These are phyloP conservation scores for Ricordea florida DNA, from an alignment of 92 coral and sea anemone genomes.

Conservation along the genomic window DNA sequence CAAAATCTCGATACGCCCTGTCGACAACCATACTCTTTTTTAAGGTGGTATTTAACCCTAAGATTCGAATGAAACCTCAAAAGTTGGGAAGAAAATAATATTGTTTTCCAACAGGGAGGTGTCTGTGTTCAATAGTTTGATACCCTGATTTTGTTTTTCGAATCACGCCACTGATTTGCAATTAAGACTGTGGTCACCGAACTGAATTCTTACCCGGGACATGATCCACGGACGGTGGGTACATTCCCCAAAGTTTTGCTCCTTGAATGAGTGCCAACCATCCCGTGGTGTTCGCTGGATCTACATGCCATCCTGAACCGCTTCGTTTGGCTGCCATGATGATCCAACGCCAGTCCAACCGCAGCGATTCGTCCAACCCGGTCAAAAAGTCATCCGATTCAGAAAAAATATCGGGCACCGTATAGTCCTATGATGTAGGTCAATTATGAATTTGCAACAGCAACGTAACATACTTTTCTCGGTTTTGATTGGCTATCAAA, in stretches of 20 bases:
- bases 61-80: too few species aligned
- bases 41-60: too few species aligned
- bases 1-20: too few species aligned
- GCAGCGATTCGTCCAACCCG: conserved; percentile 64
- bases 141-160: too few species aligned
- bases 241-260: conserved; percentile 84
- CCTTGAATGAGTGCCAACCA: conserved; percentile 81
- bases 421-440: conserved; percentile 57
- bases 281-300: conserved; percentile 87
- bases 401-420: conserved; percentile 74
- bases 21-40: too few species aligned
- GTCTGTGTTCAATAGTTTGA: too few species aligned
- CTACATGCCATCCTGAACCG: conserved; percentile 90
- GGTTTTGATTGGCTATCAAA: too few species aligned
- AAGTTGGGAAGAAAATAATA: too few species aligned
- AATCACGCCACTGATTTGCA: too few species aligned
- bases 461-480: not conserved
- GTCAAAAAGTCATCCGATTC: conserved; percentile 74
- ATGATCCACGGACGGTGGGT: conserved; percentile 63
- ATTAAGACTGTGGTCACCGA: too few species aligned
- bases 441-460: not conserved
- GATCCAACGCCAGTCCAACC: conserved; percentile 92
- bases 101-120: too few species aligned
- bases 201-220: conserved; percentile 85
- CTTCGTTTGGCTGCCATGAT: conserved; percentile 86